These are phyloP conservation scores for Elanus axillaris DNA, from an alignment of 2,113 vertebrate genomes.

Conservation along the genomic window DNA sequence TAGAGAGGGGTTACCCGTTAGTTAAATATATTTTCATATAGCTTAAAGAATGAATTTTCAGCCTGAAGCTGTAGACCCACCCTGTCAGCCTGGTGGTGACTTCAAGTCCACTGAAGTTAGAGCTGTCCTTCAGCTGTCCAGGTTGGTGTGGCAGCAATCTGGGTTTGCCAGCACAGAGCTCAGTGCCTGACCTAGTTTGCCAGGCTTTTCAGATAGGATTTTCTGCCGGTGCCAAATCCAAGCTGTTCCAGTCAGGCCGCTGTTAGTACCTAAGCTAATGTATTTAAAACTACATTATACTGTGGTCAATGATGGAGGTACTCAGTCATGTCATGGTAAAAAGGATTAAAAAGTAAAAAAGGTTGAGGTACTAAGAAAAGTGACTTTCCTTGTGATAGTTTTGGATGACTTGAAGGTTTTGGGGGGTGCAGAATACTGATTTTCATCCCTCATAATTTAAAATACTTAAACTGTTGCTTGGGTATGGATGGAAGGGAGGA, in stretches of 20 bases:
- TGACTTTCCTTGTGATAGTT: background rate
- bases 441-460: background rate
- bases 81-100: background rate
- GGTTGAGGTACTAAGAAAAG: background rate
- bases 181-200: background rate
- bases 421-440: background rate
- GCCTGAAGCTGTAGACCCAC: background rate
- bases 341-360: background rate
- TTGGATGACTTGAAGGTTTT: background rate
- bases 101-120: background rate
- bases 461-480: background rate
- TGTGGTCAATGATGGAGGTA: background rate
- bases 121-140: background rate
- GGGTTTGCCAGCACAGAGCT: background rate
- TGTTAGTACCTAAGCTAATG: background rate
- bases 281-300: background rate
- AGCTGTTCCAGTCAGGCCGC: background rate
- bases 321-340: background rate
- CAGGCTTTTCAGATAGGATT: background rate
- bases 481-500: background rate
- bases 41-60: background rate
- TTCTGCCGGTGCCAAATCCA: background rate
- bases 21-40: background rate
- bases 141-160: background rate
- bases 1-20: background rate